Conservation (phyloP, 2,888 invertebrate genomes). For the Dexiosoma caninum region DNA sequence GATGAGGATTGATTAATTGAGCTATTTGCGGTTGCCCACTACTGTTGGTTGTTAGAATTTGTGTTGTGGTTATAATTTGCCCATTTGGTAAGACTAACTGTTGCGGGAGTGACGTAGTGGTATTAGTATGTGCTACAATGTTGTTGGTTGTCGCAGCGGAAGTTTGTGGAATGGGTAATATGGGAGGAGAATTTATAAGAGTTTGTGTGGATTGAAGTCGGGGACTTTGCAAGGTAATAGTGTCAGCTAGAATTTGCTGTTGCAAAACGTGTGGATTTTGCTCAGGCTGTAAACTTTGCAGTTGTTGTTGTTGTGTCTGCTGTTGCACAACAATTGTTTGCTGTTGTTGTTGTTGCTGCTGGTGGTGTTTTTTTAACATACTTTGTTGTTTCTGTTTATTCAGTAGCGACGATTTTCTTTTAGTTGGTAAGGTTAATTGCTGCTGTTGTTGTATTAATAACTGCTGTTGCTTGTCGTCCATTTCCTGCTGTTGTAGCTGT, state of each 20-base stretch:
- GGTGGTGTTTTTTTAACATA: slow-evolving; percentile 62
- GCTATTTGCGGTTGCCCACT: slow-evolving; percentile 74
- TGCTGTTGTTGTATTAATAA: slow-evolving; percentile 50
- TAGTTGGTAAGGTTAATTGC: slow-evolving; percentile 45
- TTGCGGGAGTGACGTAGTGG: slow-evolving; percentile 70
- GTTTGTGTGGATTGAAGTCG: slow-evolving; percentile 48
- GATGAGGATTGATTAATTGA: slow-evolving; percentile 72
- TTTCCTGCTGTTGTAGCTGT: slow-evolving; percentile 58
- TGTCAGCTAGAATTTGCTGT: slow-evolving; percentile 52
- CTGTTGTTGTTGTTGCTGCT: slow-evolving; percentile 64
- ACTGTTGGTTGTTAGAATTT: slow-evolving; percentile 71
- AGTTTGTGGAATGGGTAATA: slow-evolving; percentile 37
- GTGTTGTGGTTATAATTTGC: slow-evolving; percentile 76
- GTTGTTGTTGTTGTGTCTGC: slow-evolving; percentile 52
- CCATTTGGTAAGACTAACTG: slow-evolving; percentile 77
- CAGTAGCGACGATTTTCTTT: slow-evolving; percentile 29
- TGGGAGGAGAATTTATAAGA: slow-evolving; percentile 44
- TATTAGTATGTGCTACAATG: slow-evolving; percentile 59
- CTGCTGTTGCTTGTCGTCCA: slow-evolving; percentile 53
- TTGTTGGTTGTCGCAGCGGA: slow-evolving; percentile 52
- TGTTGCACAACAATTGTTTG: slow-evolving; percentile 55
- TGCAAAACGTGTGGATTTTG: slow-evolving; percentile 49
- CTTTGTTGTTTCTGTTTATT: slow-evolving; percentile 60
- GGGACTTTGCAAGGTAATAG: slow-evolving; percentile 47
- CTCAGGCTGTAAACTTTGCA: slow-evolving; percentile 41